Evolutionary conservation across 2,888 invertebrate genomes (phyloP).

Genomic region (Hyposoter dolosus): DNA sequence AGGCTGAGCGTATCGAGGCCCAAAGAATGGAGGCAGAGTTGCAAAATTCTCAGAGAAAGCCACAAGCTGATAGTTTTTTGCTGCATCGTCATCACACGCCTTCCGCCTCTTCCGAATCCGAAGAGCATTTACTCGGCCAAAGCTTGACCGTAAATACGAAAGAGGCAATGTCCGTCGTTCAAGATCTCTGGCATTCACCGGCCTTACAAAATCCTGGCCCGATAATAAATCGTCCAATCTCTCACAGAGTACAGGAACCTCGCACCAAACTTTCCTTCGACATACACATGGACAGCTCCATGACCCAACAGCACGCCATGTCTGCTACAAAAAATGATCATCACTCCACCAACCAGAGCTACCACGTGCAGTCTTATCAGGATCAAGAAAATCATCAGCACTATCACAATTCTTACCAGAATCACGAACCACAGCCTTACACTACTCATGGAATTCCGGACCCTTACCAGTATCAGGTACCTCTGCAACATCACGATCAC

Average conservation of each 20-base stretch:
- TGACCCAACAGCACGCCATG: conserved; percentile 82
- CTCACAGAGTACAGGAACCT: conserved; percentile 75
- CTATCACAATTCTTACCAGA: conserved; percentile 76
- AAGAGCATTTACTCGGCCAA: conserved; percentile 86
- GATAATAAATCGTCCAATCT: conserved; percentile 72
- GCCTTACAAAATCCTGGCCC: conserved; percentile 52
- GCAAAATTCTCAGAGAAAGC: conserved; percentile 77
- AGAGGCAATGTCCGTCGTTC: conserved; percentile 89
- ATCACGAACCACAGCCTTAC: conserved; percentile 78
- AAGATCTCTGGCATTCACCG: conserved; percentile 87
- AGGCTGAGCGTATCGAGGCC: conserved; percentile 77
- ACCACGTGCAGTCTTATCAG: conserved; percentile 78
- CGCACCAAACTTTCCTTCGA: conserved; percentile 80
- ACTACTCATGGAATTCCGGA: conserved; percentile 77
- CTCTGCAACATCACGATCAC: conserved; percentile 75
- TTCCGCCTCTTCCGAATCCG: conserved; percentile 67
- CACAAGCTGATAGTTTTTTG: conserved; percentile 78
- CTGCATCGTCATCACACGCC: conserved; percentile 77
- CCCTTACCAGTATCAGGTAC: conserved; percentile 81
- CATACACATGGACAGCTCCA: conserved; percentile 83
- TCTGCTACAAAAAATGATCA: conserved; percentile 75
- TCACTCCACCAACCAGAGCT: conserved; percentile 72
- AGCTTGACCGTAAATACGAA: conserved; percentile 90
- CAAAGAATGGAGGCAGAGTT: conserved; percentile 80
- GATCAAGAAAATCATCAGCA: conserved; percentile 83